Evolutionary conservation across 2,888 invertebrate species (phyloP).

Genomic region (Heterodera filipjevi): DNA sequence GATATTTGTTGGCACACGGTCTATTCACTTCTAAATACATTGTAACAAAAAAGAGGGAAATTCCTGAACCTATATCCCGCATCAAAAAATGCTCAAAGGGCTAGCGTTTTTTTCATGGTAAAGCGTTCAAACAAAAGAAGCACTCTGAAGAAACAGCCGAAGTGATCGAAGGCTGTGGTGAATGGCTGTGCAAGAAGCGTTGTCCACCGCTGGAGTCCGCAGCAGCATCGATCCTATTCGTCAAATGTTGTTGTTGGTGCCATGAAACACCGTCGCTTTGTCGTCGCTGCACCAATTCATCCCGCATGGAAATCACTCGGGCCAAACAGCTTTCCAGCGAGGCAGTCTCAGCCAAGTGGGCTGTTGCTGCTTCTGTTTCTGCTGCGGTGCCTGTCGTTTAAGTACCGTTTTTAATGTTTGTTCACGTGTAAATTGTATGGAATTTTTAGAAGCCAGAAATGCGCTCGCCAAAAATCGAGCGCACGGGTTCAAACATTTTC

Average conservation of each 20-base stretch:
- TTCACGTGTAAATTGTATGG: neutral
- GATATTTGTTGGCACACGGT: too few relatives aligned
- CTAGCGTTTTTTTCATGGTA: too few relatives aligned
- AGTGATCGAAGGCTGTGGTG: conserved; percentile 23
- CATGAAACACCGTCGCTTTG: neutral
- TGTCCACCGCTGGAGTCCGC: neutral
- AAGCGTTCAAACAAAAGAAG: too few relatives aligned
- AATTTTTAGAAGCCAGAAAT: too few relatives aligned
- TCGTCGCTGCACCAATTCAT: neutral
- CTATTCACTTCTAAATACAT: too few relatives aligned
- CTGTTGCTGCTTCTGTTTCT: neutral
- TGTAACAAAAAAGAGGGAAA: too few relatives aligned
- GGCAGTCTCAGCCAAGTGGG: neutral
- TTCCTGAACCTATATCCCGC: too few relatives aligned
- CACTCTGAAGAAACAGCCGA: conserved; percentile 26
- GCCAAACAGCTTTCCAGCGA: conserved; percentile 15
- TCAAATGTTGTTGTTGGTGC: neutral
- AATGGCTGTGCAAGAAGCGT: neutral
- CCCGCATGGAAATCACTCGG: neutral
- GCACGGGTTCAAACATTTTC: too few relatives aligned
- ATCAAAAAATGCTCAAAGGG: too few relatives aligned
- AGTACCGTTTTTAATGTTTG: neutral
- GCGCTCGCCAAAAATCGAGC: too few relatives aligned
- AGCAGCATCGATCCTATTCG: neutral
- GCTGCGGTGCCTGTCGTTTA: too few relatives aligned